phyloP scores from a whole-genome alignment of 2,888 invertebrate genomes.

The Proisotoma minuta region DNA sequence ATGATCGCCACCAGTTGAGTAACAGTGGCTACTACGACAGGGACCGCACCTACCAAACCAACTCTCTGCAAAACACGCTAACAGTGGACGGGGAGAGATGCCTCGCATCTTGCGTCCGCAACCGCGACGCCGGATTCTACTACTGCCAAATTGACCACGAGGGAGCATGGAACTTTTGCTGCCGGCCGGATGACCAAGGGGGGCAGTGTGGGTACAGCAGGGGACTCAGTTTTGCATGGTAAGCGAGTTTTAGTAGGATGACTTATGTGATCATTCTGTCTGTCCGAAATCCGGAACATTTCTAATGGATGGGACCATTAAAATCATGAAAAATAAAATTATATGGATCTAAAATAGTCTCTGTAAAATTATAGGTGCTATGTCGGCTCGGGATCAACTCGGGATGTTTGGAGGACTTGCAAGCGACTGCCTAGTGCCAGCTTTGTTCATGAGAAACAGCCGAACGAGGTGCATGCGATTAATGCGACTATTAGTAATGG shows the following conservation, averaged over 20 bases:
- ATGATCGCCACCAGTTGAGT: slow-evolving; percentile 18
- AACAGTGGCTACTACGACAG: slow-evolving; percentile 15
- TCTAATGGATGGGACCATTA: slow-evolving; percentile 11
- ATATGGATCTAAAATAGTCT: too few relatives aligned
- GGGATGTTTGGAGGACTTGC: slow-evolving; percentile 80
- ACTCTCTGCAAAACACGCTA: too few relatives aligned
- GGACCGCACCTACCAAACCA: too few relatives aligned
- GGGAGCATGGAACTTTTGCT: slow-evolving; percentile 79
- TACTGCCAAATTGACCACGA: slow-evolving; percentile 73
- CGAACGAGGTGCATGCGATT: not conserved
- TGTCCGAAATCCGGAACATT: too few relatives aligned
- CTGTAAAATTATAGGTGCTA: too few relatives aligned
- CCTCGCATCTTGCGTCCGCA: slow-evolving; percentile 56
- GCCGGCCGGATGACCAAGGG: slow-evolving; percentile 71
- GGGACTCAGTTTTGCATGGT: slow-evolving; percentile 79
- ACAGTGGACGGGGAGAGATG: slow-evolving; percentile 44
- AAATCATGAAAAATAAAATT: too few relatives aligned
- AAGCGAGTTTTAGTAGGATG: too few relatives aligned
- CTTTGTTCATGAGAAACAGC: not conserved
- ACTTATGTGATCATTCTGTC: too few relatives aligned
- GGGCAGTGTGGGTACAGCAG: slow-evolving; percentile 69
- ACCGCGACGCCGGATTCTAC: slow-evolving; percentile 73
- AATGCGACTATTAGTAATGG: not conserved
- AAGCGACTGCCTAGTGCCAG: not conserved
- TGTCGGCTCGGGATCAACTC: slow-evolving; percentile 54